A percentile compares a stretch with the other conserved stretches of the same genome.
Conservation (phyloP, 1,140 invertebrate species). For the Elysia chlorotica region DNA sequence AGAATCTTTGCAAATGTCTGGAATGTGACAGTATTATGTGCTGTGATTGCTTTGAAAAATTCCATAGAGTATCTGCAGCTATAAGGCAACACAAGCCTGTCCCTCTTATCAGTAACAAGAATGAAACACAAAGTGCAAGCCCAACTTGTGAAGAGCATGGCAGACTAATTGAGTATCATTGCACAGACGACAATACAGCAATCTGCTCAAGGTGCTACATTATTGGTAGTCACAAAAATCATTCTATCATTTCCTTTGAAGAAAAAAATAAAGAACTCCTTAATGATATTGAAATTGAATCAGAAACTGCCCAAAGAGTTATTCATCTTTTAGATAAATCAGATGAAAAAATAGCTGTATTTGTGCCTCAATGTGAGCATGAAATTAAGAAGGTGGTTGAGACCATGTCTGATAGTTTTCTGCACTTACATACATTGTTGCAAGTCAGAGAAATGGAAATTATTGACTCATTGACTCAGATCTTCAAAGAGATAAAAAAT, state of each 20-base stretch:
- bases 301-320: neutral
- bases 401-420: conserved; percentile 4
- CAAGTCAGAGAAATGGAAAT: conserved; percentile 16
- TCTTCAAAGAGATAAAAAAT: neutral
- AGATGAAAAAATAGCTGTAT: conserved; percentile 1
- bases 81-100: conserved; percentile 12
- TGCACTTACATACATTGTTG: neutral
- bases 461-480: neutral
- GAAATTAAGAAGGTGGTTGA: conserved; percentile 12
- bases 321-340: neutral
- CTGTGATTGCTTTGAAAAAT: conserved; percentile 3
- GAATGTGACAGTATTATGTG: conserved; percentile 16
- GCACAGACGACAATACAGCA: conserved; percentile 3
- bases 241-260: conserved; percentile 18
- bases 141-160: conserved; percentile 10
- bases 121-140: no score
- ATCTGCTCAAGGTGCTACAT: conserved; percentile 22
- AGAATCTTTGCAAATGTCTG: conserved; percentile 3
- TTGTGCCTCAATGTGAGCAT: neutral
- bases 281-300: conserved; percentile 3
- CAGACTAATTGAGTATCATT: conserved; percentile 13
- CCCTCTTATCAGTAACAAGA: no score
- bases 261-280: conserved; percentile 18
- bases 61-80: conserved; percentile 3
- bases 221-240: conserved; percentile 13